phyloP scores from a whole-genome alignment of 1,140 invertebrate genomes.

The Philaenus spumarius region DNA sequence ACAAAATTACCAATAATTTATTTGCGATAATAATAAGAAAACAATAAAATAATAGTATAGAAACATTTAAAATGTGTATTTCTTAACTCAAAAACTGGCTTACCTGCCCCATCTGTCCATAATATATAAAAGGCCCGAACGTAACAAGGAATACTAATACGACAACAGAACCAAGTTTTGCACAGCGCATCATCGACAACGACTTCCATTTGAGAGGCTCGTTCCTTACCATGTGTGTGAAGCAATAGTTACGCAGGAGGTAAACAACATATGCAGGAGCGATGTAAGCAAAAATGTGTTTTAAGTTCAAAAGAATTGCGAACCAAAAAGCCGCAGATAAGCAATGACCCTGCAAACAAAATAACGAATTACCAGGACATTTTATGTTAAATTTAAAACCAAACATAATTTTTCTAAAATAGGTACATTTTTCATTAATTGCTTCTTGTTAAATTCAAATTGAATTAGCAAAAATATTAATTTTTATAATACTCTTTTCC shows the following conservation, averaged over 20 bases:
- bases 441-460: no score
- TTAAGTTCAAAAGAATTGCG: constrained; percentile 85
- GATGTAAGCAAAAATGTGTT: constrained; percentile 96
- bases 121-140: constrained; percentile 76
- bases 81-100: constrained; percentile 7
- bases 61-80: background rate
- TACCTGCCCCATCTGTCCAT: constrained; percentile 67
- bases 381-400: no score
- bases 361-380: no score
- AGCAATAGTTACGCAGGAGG: constrained; percentile 78
- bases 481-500: no score
- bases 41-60: background rate
- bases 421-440: no score
- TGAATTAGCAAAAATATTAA: no score
- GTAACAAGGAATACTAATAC: constrained; percentile 64
- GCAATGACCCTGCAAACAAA: constrained; percentile 54
- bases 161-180: constrained; percentile 62
- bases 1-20: no score
- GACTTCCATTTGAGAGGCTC: constrained; percentile 39
- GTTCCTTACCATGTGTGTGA: constrained; percentile 44
- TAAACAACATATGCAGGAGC: constrained; percentile 91
- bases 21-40: background rate
- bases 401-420: no score
- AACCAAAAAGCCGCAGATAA: constrained; percentile 80
- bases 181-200: constrained; percentile 48